A percentile compares a stretch with the other conserved stretches of the same genome.
These are phyloP conservation scores for Amblyopsis rosae DNA, from an alignment of 2,113 vertebrate species.

Conservation along the genomic window DNA sequence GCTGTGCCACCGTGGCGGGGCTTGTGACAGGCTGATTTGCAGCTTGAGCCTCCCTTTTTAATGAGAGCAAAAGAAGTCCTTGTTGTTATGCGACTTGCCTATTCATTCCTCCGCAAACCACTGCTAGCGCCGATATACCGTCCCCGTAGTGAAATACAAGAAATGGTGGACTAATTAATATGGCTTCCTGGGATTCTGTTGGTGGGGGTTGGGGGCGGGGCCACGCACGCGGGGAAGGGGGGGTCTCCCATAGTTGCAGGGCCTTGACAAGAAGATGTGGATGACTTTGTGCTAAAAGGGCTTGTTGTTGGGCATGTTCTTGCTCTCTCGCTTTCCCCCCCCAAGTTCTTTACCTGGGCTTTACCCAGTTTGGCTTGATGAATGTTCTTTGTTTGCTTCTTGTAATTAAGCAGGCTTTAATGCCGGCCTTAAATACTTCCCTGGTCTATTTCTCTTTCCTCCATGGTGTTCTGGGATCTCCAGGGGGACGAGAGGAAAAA, in stretches of 20 bases:
- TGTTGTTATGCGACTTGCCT: constrained; percentile 60
- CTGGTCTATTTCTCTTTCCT: constrained; percentile 36
- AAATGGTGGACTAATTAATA: constrained; percentile 67
- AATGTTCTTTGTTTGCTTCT: constrained; percentile 41
- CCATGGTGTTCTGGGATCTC: constrained; percentile 43
- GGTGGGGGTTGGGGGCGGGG: constrained; percentile 22
- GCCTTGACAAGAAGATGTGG: constrained; percentile 54
- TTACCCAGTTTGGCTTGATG: constrained; percentile 47
- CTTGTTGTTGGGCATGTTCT: constrained; percentile 33
- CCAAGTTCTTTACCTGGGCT: neutral
- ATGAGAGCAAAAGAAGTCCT: constrained; percentile 72
- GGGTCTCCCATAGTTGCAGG: constrained; percentile 47
- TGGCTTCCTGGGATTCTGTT: constrained; percentile 62
- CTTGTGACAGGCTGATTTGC: constrained; percentile 70
- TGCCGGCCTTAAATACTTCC: constrained; percentile 38
- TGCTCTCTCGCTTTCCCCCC: neutral
- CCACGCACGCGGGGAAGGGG: constrained; percentile 19
- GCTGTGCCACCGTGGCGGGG: constrained; percentile 57
- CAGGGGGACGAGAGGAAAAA: constrained; percentile 47
- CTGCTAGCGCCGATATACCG: neutral
- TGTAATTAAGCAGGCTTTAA: constrained; percentile 59
- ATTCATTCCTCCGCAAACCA: constrained; percentile 42
- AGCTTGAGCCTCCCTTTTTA: constrained; percentile 66
- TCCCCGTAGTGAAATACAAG: constrained; percentile 13
- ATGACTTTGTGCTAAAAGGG: constrained; percentile 44